A percentile compares a stretch with the other conserved stretches of the same genome.
Evolutionary conservation across 2,888 invertebrate genomes (phyloP).

Genomic region (Conops quadrifasciatus): DNA sequence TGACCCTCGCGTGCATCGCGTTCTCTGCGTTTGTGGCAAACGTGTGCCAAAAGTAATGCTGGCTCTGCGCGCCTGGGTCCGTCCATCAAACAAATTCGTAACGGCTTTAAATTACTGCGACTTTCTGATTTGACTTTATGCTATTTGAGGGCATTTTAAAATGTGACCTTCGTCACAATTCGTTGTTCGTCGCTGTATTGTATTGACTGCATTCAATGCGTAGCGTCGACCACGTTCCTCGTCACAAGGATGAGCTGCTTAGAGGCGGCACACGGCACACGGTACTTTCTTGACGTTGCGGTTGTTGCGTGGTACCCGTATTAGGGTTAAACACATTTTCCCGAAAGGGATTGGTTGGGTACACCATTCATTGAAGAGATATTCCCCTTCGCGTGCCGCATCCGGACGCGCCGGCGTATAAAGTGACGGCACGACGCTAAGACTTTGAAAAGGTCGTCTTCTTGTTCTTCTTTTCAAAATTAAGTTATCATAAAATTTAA

Average conservation of each 20-base stretch:
- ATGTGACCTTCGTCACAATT: conserved; percentile 15
- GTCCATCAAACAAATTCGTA: conserved; percentile 3
- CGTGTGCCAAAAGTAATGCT: conserved; percentile 33
- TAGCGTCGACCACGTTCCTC: neutral
- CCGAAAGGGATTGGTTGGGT: no score
- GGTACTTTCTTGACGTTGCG: conserved; percentile 5
- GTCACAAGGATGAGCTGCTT: conserved; percentile 25
- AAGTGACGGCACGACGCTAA: no score
- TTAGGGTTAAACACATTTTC: conserved; percentile 6
- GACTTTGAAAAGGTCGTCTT: no score
- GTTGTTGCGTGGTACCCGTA: conserved; percentile 9
- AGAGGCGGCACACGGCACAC: neutral
- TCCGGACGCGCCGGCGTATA: no score
- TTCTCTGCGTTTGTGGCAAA: conserved; percentile 8
- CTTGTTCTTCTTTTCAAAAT: no score
- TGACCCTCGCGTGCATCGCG: neutral
- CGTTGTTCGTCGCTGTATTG: neutral
- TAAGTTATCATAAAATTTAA: no score
- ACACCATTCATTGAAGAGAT: no score
- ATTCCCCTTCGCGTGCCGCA: no score
- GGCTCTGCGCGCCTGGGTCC: neutral
- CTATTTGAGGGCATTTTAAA: conserved; percentile 21
- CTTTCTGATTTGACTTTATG: no score
- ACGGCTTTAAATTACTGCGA: conserved; percentile 14
- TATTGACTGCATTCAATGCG: neutral